These are phyloP conservation scores for Alosa alosa DNA, from an alignment of 2,113 vertebrate genomes.

Conservation along the genomic window DNA sequence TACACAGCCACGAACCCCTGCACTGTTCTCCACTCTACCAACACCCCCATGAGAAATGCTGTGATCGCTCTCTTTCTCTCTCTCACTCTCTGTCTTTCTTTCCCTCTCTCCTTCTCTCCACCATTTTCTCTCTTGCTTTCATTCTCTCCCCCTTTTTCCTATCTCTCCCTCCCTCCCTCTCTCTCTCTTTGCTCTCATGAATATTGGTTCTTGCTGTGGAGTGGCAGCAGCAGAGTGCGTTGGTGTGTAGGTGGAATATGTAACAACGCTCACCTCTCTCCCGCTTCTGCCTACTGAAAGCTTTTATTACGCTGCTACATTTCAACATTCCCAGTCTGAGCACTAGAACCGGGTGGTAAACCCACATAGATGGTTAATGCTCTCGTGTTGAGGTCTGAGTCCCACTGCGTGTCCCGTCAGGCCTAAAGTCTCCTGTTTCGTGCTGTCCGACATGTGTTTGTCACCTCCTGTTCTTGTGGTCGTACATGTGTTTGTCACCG, in stretches of 20 bases:
- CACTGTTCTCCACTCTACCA: constrained; percentile 15
- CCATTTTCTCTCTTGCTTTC: constrained; percentile 30
- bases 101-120: constrained; percentile 4
- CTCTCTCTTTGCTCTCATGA: constrained; percentile 24
- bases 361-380: neutral
- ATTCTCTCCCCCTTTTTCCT: neutral
- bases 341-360: neutral
- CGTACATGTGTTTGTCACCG: neutral
- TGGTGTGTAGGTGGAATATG: constrained; percentile 50
- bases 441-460: neutral
- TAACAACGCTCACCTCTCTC: constrained; percentile 33
- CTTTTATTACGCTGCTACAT: neutral
- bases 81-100: neutral
- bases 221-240: constrained; percentile 37
- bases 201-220: constrained; percentile 34
- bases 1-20: constrained; percentile 5
- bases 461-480: neutral
- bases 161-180: neutral
- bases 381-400: neutral
- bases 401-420: neutral
- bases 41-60: constrained; percentile 20
- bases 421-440: neutral
- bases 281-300: constrained; percentile 13
- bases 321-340: neutral
- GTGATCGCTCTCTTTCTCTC: constrained; percentile 15